Percentiles rank a stretch among this genome's conserved stretches.
Conservation (phyloP, 1,140 invertebrate species). For the Papilio xuthus region DNA sequence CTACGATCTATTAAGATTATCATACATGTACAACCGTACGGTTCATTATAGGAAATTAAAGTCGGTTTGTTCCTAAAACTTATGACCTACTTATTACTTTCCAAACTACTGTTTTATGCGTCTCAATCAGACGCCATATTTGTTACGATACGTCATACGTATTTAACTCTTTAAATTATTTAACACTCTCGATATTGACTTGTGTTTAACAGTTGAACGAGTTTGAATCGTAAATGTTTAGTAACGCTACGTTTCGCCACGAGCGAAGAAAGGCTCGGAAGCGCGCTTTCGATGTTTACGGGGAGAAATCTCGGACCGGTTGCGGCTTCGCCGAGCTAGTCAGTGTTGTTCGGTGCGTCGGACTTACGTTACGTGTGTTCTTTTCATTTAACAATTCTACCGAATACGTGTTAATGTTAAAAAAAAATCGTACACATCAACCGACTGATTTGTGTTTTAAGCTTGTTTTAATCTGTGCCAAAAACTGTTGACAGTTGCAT, state of each 20-base stretch:
- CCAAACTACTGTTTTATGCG: too few species aligned
- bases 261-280: slow-evolving; percentile 73
- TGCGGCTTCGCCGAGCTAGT: slow-evolving; percentile 47
- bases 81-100: too few species aligned
- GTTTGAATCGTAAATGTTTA: slow-evolving; percentile 48
- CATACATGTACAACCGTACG: too few species aligned
- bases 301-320: slow-evolving; percentile 77
- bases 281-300: slow-evolving; percentile 79
- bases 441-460: slow-evolving; percentile 23
- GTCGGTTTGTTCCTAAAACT: not conserved
- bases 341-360: slow-evolving; percentile 63
- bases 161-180: not conserved
- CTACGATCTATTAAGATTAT: not conserved
- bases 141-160: not conserved
- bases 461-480: slow-evolving; percentile 52
- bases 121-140: too few species aligned
- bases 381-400: slow-evolving; percentile 7
- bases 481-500: slow-evolving; percentile 39
- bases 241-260: slow-evolving; percentile 69
- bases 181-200: not conserved
- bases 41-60: not conserved
- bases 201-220: slow-evolving; percentile 7
- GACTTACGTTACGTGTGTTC: slow-evolving; percentile 45
- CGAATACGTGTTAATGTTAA: slow-evolving; percentile 48
- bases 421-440: slow-evolving; percentile 41